phyloP scores from a whole-genome alignment of 2,888 invertebrate species.

The Lepidochitona cinerea region DNA sequence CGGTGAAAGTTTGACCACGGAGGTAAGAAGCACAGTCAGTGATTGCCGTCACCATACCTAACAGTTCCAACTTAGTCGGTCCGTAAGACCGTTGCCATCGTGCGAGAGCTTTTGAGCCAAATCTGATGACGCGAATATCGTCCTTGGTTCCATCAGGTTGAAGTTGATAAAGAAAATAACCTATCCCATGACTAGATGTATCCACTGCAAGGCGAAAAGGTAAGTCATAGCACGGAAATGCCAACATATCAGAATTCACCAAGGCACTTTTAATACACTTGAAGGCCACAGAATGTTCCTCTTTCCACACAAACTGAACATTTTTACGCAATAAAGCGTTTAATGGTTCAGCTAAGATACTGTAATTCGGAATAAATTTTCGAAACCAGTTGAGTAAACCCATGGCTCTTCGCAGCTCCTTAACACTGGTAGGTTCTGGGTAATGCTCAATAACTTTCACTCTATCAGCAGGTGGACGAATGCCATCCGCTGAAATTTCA shows the following conservation, averaged over 20 bases:
- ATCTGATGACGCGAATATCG: not conserved
- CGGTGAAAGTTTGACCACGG: not conserved
- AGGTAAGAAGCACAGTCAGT: not conserved
- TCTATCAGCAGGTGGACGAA: too few relatives aligned
- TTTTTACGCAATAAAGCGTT: not conserved
- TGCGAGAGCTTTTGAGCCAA: not conserved
- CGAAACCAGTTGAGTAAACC: too few relatives aligned
- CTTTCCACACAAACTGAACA: conserved; percentile 9
- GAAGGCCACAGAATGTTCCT: conserved; percentile 8
- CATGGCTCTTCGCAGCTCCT: conserved; percentile 6
- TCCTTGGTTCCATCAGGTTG: not conserved
- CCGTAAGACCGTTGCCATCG: conserved; percentile 2
- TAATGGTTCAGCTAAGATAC: not conserved
- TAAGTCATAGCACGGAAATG: conserved; percentile 15
- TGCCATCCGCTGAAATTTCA: too few relatives aligned
- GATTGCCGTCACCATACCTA: not conserved
- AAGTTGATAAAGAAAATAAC: not conserved
- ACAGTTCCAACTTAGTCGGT: not conserved
- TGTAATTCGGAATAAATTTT: conserved; percentile 11
- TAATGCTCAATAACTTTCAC: too few relatives aligned
- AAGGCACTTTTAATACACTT: not conserved
- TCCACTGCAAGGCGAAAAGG: conserved; percentile 14
- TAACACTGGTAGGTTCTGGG: not conserved
- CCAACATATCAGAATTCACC: conserved; percentile 12
- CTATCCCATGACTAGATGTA: conserved; percentile 11